These are phyloP conservation scores for Elgaria multicarinata DNA, from an alignment of 2,113 vertebrate genomes.

Conservation along the genomic window DNA sequence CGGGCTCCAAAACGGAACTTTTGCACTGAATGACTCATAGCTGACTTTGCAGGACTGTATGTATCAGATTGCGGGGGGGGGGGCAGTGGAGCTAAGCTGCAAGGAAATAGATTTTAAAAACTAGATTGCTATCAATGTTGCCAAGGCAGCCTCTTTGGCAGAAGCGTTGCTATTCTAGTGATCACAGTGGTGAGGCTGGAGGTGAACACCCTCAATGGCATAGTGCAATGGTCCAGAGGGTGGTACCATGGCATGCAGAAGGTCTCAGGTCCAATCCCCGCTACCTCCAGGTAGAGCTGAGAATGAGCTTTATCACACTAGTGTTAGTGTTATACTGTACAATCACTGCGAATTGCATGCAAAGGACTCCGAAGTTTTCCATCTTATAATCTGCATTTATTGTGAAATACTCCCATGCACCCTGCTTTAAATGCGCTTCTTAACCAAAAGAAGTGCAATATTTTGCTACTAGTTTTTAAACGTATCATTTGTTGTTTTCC, in stretches of 20 bases:
- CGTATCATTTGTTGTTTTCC: too few relatives aligned
- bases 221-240: neutral
- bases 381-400: too few relatives aligned
- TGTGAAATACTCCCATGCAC: too few relatives aligned
- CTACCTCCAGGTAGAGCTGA: too few relatives aligned
- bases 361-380: too few relatives aligned
- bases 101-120: constrained; percentile 11
- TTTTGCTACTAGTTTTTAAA: too few relatives aligned
- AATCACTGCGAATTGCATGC: too few relatives aligned
- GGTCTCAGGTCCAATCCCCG: too few relatives aligned
- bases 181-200: neutral
- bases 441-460: too few relatives aligned
- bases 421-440: too few relatives aligned
- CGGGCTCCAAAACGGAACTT: neutral
- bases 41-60: neutral
- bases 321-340: too few relatives aligned
- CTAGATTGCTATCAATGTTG: neutral
- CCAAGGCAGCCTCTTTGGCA: neutral
- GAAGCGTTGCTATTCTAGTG: neutral
- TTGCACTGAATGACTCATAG: neutral
- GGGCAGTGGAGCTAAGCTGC: constrained; percentile 4
- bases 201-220: neutral
- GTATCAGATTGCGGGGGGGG: neutral
- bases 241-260: neutral
- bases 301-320: too few relatives aligned